Conservation (phyloP, 2,888 invertebrate genomes). For the Tholera decimalis region DNA sequence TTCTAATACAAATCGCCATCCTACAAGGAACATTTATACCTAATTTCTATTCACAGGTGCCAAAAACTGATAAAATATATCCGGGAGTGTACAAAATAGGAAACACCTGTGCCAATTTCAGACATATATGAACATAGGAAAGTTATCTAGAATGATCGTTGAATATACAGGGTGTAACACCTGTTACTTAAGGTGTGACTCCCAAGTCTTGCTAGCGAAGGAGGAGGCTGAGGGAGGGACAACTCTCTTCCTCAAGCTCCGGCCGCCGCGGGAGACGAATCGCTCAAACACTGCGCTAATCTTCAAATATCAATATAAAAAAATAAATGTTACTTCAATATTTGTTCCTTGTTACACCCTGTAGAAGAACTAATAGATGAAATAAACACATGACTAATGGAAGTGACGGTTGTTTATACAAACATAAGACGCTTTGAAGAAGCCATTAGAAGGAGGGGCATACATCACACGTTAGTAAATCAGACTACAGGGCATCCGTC, state of each 20-base stretch:
- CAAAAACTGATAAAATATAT: conserved; percentile 43
- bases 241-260: too few species aligned
- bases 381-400: conserved; percentile 37
- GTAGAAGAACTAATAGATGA: conserved; percentile 54
- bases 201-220: too few species aligned
- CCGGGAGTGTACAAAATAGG: conserved; percentile 11
- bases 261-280: too few species aligned
- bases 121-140: conserved; percentile 12
- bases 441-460: conserved; percentile 16
- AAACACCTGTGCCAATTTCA: conserved; percentile 29
- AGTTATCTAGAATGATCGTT: conserved; percentile 17
- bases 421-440: conserved; percentile 13
- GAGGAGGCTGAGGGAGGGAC: too few species aligned
- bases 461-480: conserved; percentile 25
- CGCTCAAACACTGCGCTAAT: too few species aligned
- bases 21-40: conserved; percentile 10
- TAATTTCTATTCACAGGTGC: conserved; percentile 33
- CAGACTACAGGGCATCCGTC: conserved; percentile 24
- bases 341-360: too few species aligned
- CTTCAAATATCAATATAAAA: too few species aligned
- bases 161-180: too few species aligned
- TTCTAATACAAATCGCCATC: conserved; percentile 5
- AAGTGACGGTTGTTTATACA: conserved; percentile 35
- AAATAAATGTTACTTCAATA: too few species aligned
- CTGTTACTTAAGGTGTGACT: too few species aligned